Evolutionary conservation across 2,888 invertebrate genomes (phyloP).

Genomic region (Megaustenia siamemsis): DNA sequence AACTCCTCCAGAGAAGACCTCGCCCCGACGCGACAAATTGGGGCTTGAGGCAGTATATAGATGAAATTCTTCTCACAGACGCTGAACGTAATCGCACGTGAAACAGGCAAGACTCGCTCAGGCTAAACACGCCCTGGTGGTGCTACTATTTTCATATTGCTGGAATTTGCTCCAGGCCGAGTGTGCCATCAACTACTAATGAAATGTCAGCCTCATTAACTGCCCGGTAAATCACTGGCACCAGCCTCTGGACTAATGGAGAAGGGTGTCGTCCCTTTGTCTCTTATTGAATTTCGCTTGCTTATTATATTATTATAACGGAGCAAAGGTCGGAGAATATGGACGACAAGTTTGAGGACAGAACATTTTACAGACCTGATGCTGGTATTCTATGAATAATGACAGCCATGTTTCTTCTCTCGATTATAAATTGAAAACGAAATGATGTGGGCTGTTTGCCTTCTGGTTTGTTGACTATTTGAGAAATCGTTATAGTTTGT

Average conservation of each 20-base stretch:
- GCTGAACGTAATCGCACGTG: constrained; percentile 42
- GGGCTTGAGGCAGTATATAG: constrained; percentile 42
- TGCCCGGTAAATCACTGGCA: constrained; percentile 41
- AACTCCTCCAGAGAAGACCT: neutral
- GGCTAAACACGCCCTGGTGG: constrained; percentile 5
- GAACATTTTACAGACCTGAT: neutral
- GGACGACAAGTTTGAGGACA: constrained; percentile 14
- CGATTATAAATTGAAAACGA: neutral
- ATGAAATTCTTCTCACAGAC: constrained; percentile 32
- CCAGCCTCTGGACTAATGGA: constrained; percentile 42
- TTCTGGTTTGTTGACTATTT: too few relatives aligned
- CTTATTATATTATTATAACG: constrained; percentile 44
- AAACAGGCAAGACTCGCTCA: constrained; percentile 21
- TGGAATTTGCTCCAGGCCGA: constrained; percentile 31
- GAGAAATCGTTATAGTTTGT: too few relatives aligned
- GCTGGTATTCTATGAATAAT: neutral
- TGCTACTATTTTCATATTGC: constrained; percentile 30
- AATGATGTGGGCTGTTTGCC: too few relatives aligned
- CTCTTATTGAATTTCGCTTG: constrained; percentile 48
- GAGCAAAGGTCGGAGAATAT: constrained; percentile 24
- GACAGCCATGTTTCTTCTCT: neutral
- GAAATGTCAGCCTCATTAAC: constrained; percentile 53
- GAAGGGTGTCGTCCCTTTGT: constrained; percentile 44
- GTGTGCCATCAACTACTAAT: constrained; percentile 51
- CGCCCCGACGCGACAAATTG: constrained; percentile 32